Evolutionary conservation across 2,888 invertebrate species (phyloP).

Genomic region (Venusia cambrica): DNA sequence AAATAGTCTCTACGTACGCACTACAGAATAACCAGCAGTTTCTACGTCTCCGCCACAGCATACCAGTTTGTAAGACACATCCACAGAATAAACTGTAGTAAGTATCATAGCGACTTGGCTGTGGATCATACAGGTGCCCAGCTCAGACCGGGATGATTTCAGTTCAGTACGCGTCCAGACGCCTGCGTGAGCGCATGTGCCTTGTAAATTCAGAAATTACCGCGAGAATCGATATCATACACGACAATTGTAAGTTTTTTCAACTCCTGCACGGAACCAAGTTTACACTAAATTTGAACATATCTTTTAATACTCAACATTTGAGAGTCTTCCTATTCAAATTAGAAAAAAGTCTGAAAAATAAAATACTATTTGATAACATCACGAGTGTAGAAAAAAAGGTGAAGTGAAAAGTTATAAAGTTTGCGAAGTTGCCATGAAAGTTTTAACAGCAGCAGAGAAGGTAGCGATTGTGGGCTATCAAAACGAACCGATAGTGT

Average conservation of each 20-base stretch:
- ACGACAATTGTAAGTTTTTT: slow-evolving; percentile 39
- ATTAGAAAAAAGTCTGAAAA: too few species aligned
- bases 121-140: slow-evolving; percentile 41
- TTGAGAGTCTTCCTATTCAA: too few species aligned
- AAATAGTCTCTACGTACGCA: slow-evolving; percentile 1
- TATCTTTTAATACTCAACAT: too few species aligned
- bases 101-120: slow-evolving; percentile 34
- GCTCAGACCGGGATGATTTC: slow-evolving; percentile 27
- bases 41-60: not conserved
- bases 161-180: slow-evolving; percentile 41
- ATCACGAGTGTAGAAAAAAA: slow-evolving; percentile 5
- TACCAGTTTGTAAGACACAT: not conserved
- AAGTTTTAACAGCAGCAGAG: slow-evolving; percentile 64
- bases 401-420: slow-evolving; percentile 26
- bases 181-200: slow-evolving; percentile 39
- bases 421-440: slow-evolving; percentile 47
- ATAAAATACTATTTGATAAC: too few species aligned
- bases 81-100: slow-evolving; percentile 11
- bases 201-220: slow-evolving; percentile 12
- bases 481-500: slow-evolving; percentile 62
- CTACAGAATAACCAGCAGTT: slow-evolving; percentile 2
- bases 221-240: slow-evolving; percentile 47
- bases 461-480: slow-evolving; percentile 61
- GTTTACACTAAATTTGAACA: too few species aligned
- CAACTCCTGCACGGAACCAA: too few species aligned